These are phyloP conservation scores for Cassiopea xamachana DNA, from an alignment of 30 jellyfish, hydroid and myxozoan species.

Conservation along the genomic window DNA sequence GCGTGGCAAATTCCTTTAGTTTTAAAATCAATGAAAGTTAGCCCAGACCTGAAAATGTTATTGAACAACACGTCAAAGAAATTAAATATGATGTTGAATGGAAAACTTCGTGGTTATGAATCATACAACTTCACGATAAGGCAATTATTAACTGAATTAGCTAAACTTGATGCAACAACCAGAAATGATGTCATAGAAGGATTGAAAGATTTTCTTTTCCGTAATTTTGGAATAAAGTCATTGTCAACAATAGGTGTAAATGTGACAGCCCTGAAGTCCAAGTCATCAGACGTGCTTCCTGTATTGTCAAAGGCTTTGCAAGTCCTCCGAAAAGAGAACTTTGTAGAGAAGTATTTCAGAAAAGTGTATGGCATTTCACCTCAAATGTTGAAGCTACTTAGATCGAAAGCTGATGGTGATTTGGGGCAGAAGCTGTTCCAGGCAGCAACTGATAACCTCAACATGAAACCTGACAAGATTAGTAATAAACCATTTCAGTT, in stretches of 20 bases:
- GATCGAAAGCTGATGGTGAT: slow-evolving; percentile 13
- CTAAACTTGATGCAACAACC: background rate
- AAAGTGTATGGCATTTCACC: slow-evolving; percentile 4
- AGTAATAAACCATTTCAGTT: background rate
- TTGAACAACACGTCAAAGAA: background rate
- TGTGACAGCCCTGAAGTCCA: background rate
- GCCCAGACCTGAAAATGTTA: slow-evolving; percentile 2
- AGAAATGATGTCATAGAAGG: background rate
- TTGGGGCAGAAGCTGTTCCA: slow-evolving; percentile 14
- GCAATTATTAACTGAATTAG: background rate
- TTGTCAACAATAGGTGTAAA: slow-evolving; percentile 2
- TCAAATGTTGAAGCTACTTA: background rate
- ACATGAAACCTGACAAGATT: background rate
- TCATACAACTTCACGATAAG: slow-evolving; percentile 33
- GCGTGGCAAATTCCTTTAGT: slow-evolving; percentile 50
- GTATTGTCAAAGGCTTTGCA: slow-evolving; percentile 2
- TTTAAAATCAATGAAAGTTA: slow-evolving; percentile 10
- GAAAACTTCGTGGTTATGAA: background rate
- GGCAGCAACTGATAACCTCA: background rate
- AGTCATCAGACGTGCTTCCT: slow-evolving; percentile 12
- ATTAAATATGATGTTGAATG: background rate
- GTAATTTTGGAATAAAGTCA: background rate
- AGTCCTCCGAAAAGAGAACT: background rate
- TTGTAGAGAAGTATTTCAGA: slow-evolving; percentile 3
- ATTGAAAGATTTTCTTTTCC: background rate